These are phyloP conservation scores for Dromiciops gliroides DNA, from an alignment of 2,113 vertebrate species.

Conservation along the genomic window DNA sequence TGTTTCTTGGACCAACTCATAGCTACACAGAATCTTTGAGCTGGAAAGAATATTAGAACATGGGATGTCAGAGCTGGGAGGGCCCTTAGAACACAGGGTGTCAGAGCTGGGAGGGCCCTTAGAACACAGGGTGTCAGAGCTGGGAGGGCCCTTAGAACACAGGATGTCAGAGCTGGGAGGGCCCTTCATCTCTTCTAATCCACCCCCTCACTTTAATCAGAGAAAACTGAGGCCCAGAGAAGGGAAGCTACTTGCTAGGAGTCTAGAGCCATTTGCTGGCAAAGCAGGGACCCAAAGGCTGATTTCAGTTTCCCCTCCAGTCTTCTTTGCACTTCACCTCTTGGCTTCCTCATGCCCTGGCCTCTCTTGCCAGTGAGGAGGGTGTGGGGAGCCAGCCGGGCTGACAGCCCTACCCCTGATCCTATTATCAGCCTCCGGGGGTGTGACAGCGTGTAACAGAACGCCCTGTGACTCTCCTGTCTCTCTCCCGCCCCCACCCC, in stretches of 20 bases:
- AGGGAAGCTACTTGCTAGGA: background rate
- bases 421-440: conserved; percentile 17
- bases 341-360: background rate
- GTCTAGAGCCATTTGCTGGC: background rate
- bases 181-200: background rate
- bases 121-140: background rate
- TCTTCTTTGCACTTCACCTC: background rate
- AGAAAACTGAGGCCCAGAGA: background rate
- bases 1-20: background rate
- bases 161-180: too few species aligned
- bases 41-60: background rate
- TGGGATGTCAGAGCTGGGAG: background rate
- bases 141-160: background rate
- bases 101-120: background rate
- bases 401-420: background rate
- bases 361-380: background rate
- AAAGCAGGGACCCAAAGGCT: background rate
- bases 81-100: background rate
- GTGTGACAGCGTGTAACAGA: conserved; percentile 1
- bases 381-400: background rate
- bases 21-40: background rate
- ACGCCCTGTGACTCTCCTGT: background rate
- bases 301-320: background rate
- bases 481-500: background rate
- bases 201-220: background rate